phyloP scores from a whole-genome alignment of 2,888 invertebrate species.

The Mythimna pallens region DNA sequence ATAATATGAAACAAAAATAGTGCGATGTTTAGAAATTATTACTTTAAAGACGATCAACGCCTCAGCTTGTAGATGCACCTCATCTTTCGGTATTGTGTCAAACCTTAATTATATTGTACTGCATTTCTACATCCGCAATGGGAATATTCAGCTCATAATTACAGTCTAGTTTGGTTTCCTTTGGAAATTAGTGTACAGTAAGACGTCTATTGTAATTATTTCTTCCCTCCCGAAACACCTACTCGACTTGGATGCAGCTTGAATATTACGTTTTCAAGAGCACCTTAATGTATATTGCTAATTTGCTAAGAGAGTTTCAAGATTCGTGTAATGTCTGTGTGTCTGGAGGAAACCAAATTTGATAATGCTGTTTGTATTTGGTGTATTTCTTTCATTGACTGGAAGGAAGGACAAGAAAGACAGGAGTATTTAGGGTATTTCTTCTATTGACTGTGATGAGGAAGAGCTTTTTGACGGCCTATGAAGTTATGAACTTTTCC shows the following conservation, averaged over 20 bases:
- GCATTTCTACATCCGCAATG: constrained; percentile 2
- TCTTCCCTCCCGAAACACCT: neutral
- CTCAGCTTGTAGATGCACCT: too few species aligned
- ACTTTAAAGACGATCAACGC: too few species aligned
- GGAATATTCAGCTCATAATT: constrained; percentile 24
- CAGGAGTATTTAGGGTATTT: too few species aligned
- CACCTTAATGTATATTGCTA: neutral
- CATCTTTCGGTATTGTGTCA: too few species aligned
- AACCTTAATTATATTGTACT: constrained; percentile 12
- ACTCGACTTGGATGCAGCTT: neutral
- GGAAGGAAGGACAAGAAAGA: too few species aligned
- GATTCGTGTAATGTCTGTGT: neutral
- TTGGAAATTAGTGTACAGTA: constrained; percentile 20
- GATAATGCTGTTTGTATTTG: too few species aligned
- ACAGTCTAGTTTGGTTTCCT: neutral
- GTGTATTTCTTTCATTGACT: too few species aligned
- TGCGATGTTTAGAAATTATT: too few species aligned
- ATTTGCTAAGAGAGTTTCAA: constrained; percentile 8
- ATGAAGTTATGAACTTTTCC: too few species aligned
- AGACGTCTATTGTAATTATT: constrained; percentile 17
- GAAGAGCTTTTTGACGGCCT: too few species aligned
- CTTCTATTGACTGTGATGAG: too few species aligned
- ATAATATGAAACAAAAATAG: too few species aligned
- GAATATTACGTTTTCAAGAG: constrained; percentile 17
- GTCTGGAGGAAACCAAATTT: neutral